Conservation (phyloP, 2,113 vertebrate genomes). For the Cygnus atratus region DNA sequence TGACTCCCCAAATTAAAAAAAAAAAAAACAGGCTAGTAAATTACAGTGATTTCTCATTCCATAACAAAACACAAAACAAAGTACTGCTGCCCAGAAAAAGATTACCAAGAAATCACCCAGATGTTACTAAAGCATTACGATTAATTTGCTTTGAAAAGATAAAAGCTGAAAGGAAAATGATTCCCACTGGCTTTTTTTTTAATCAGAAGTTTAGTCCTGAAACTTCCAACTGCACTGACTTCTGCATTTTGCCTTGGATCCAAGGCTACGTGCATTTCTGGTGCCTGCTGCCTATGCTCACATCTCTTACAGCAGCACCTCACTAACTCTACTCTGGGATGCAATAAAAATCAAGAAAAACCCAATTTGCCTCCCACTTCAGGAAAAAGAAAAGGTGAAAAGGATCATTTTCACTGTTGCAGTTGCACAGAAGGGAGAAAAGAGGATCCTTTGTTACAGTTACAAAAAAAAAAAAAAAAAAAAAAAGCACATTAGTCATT, state of each 20-base stretch:
- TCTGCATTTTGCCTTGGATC: neutral
- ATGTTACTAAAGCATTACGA: conserved; percentile 32
- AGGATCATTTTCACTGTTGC: neutral
- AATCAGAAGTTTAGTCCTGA: neutral
- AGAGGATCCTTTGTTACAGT: neutral
- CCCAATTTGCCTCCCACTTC: neutral
- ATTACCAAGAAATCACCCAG: conserved; percentile 37
- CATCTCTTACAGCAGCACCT: neutral
- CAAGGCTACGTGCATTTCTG: neutral
- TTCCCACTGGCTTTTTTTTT: neutral
- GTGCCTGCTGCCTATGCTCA: neutral
- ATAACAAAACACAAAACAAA: conserved; percentile 11
- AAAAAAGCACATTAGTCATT: neutral
- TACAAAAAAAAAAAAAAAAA: neutral
- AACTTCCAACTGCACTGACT: neutral
- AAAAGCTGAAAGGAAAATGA: neutral
- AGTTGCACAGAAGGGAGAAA: neutral
- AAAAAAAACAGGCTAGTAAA: neutral
- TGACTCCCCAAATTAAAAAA: neutral
- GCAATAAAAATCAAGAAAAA: neutral
- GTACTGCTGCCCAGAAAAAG: neutral
- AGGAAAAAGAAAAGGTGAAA: neutral
- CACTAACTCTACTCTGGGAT: neutral
- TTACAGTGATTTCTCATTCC: conserved; percentile 47
- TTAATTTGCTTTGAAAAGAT: neutral